Base-by-base conservation (phyloP, 37 sponge, comb jelly and placozoan genomes). In the Aplysina aerophoba region DNA sequence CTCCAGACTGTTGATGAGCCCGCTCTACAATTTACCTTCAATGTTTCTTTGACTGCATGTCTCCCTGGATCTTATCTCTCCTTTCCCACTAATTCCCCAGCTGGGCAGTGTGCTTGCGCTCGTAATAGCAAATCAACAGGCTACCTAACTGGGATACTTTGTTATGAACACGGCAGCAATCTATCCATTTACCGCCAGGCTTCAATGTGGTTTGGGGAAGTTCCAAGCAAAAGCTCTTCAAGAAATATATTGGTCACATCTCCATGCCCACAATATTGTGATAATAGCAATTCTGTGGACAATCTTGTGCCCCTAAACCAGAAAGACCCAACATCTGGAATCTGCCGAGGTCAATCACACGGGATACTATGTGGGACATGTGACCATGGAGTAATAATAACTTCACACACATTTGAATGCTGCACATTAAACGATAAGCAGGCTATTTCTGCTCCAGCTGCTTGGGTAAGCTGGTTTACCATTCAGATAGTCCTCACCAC, bases 331-430 rank as follows among this genome's bases (percentile, higher is more conserved):
- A 44, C 50, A 3, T 44, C 50, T 11, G 50, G 50, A 44, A 44
- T 44, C 50, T 44, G 50, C 8, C 50, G 50, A 11, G 50, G 50
- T 8, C 3, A 44, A 8, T 44, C 50, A 44, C 50, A 35, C 30
- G 71, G 71, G 28, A 35, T 69, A 33, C 71, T 69, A 1, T 69
- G 71, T 69, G 71, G 71, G 27, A 69, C 28, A 34, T 69, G 71
- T 30, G 28, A 30, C 28, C 34, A 30, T 69, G 71, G 71, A 27
- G 34, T 69, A 11, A 30, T 31, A 34, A 35, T 69, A 12, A 34
- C 34, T 31, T 69, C 71, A 1, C 17, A 69, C 4, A 69, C 71
- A 30, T 69, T 31, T n/a, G 17, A 69, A 34, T 69, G 71, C 34
- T n/a, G 71, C 34, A 69, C 33, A 34, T 4, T 17, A 30, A 27